A percentile compares a stretch with the other conserved stretches of the same genome.
Evolutionary conservation across 2,113 vertebrate genomes (phyloP).

Genomic region (Xyliphius kryptos): DNA sequence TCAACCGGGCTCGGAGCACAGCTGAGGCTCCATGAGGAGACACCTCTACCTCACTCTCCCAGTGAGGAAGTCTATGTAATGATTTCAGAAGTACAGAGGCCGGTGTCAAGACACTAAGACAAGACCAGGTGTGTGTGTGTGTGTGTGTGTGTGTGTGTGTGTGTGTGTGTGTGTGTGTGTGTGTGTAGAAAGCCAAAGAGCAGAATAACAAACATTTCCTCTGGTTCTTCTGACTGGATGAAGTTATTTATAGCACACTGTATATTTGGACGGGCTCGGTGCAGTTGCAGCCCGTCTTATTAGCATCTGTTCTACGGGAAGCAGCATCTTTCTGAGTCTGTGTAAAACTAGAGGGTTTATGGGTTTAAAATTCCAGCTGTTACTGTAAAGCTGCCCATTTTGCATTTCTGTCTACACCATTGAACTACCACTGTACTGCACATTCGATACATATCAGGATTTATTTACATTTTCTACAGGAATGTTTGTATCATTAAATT

Average conservation of each 20-base stretch:
- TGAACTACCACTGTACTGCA: neutral
- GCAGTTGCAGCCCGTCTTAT: constrained; percentile 44
- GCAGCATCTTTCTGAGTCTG: neutral
- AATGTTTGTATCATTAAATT: too few relatives aligned
- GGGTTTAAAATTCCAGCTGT: neutral
- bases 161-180: constrained; percentile 8
- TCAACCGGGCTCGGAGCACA: too few relatives aligned
- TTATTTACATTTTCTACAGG: too few relatives aligned
- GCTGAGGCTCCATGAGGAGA: too few relatives aligned
- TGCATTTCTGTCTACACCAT: too few relatives aligned
- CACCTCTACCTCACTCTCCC: too few relatives aligned
- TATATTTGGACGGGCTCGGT: constrained; percentile 54
- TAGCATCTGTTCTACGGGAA: constrained; percentile 7
- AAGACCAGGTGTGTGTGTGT: constrained; percentile 6
- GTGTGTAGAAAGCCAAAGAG: constrained; percentile 49
- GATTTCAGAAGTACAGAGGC: constrained; percentile 6
- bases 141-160: constrained; percentile 9
- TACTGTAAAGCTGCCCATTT: neutral
- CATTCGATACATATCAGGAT: too few relatives aligned
- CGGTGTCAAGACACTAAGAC: constrained; percentile 7
- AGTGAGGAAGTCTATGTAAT: neutral
- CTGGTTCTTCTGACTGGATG: constrained; percentile 53
- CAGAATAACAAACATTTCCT: constrained; percentile 58
- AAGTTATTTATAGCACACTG: constrained; percentile 60
- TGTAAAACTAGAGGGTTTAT: neutral